Base-by-base conservation (phyloP, 2,113 vertebrate genomes). In the Acinonyx jubatus region DNA sequence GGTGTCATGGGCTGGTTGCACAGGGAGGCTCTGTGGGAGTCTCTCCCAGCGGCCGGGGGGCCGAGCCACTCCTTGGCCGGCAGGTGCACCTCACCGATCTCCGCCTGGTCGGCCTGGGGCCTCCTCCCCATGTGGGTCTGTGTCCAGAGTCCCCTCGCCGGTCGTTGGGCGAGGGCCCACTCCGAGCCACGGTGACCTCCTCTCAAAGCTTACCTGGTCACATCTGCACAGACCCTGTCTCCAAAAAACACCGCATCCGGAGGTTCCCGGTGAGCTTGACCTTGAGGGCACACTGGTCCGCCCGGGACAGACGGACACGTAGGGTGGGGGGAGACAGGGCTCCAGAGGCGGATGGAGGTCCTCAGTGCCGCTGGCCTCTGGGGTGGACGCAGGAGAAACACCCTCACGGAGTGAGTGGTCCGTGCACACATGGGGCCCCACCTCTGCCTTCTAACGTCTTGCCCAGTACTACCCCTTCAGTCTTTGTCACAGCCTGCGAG, bases 31-130 rank as follows among this genome's bases (percentile, higher is more conserved):
- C 48, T 1, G 0, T 12, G 41, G 15, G 33, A 9, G 6, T 33
- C 57, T 4, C 3, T 25, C n/a, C 88, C 4, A 0, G 31, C 0
- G 0, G 8, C 66, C 2, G 4, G 13, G 0, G 16, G 45, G 13
- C 52, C 1, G 25, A 9, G 52, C 52, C 0, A 3, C 4, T 7
- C 55, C 80, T 23, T 1, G 25, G 57, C 74, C 5, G 3, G 4
- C 0, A 2, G 71, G 19, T 1, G 0, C 7, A 0, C 5, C 25
- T 13, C n/a, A 69, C 61, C 4, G 0, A 2, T 16, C 74, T 63
- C 66, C 4, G 52, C 78, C 41, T 31, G 25, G 10, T 14, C 0
- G 0, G 13, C 68, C 36, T 0, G 0, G 5, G 71, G 61, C 66
- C 85, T 36, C 21, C 6, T 14, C 50, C 50, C 38, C 7, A 0